Conservation (phyloP, 2,797 vertebrate genomes). For the Pipistrellus pipistrellus region DNA sequence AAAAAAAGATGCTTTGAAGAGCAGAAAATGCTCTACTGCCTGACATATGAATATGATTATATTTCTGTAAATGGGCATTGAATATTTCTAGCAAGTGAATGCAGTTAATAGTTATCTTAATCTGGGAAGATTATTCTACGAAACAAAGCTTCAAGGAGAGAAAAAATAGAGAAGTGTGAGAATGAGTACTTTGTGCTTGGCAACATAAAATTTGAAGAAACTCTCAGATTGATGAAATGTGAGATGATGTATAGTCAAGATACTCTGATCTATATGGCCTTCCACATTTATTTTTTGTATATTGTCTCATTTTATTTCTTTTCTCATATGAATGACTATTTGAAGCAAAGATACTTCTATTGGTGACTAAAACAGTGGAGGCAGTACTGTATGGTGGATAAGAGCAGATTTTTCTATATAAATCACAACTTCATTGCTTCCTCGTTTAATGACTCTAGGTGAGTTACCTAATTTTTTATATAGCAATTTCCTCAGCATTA, state of each 20-base stretch:
- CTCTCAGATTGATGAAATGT: background rate
- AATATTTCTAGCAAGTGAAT: conserved; percentile 2
- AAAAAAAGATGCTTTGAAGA: conserved; percentile 26
- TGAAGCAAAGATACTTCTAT: background rate
- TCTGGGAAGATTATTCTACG: conserved; percentile 18
- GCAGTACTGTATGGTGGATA: background rate
- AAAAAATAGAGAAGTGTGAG: conserved; percentile 2
- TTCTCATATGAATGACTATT: background rate
- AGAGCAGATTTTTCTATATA: conserved; percentile 37
- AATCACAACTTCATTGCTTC: background rate
- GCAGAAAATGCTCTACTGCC: conserved; percentile 11
- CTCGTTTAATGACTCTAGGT: background rate
- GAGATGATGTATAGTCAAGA: conserved; percentile 8
- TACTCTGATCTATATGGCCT: background rate
- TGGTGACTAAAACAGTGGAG: background rate
- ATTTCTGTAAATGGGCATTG: conserved; percentile 25
- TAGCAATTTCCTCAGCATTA: conserved; percentile 34
- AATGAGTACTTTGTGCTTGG: conserved; percentile 32
- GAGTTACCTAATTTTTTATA: conserved; percentile 16
- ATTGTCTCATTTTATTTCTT: conserved; percentile 21
- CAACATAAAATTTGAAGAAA: conserved; percentile 28
- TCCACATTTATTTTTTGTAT: conserved; percentile 20
- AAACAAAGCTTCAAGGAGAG: conserved; percentile 28
- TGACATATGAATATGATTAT: conserved; percentile 15
- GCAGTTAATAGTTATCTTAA: conserved; percentile 46